These are phyloP conservation scores for Copsychus sechellarum DNA, from an alignment of 2,113 vertebrate species.

Conservation along the genomic window DNA sequence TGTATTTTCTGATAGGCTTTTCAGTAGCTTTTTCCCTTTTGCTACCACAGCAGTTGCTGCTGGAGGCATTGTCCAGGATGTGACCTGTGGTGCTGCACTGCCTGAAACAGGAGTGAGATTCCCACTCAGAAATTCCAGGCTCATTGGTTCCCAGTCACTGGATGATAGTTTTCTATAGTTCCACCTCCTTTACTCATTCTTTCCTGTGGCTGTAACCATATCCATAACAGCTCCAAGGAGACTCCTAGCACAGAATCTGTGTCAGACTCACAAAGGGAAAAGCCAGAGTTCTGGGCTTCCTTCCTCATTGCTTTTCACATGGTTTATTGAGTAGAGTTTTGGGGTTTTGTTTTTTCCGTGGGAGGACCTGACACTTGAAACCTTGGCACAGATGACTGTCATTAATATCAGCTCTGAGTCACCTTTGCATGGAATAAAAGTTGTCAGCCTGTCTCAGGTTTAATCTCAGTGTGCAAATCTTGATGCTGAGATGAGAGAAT, in stretches of 20 bases:
- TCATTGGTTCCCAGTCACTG: background rate
- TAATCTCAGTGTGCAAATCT: conserved; percentile 10
- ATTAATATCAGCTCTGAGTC: background rate
- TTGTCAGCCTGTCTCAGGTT: conserved; percentile 10
- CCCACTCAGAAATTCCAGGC: background rate
- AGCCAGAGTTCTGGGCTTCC: background rate
- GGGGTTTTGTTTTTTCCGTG: background rate
- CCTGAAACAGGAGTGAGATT: background rate
- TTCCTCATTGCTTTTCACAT: background rate
- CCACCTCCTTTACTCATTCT: background rate
- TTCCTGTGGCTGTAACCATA: background rate
- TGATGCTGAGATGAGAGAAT: background rate
- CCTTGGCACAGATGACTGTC: background rate
- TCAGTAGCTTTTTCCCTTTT: background rate
- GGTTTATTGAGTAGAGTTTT: background rate
- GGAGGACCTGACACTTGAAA: background rate
- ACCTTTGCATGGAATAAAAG: background rate
- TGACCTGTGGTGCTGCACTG: background rate
- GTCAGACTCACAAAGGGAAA: background rate
- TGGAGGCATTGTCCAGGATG: background rate
- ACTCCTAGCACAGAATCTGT: background rate
- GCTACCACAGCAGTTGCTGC: background rate
- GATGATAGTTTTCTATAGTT: background rate
- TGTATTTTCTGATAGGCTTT: background rate
- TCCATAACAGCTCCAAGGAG: background rate